A percentile compares a stretch with the other conserved stretches of the same genome.
phyloP scores from a whole-genome alignment of 2,113 vertebrate genomes.

The Nannobrachium achirus region DNA sequence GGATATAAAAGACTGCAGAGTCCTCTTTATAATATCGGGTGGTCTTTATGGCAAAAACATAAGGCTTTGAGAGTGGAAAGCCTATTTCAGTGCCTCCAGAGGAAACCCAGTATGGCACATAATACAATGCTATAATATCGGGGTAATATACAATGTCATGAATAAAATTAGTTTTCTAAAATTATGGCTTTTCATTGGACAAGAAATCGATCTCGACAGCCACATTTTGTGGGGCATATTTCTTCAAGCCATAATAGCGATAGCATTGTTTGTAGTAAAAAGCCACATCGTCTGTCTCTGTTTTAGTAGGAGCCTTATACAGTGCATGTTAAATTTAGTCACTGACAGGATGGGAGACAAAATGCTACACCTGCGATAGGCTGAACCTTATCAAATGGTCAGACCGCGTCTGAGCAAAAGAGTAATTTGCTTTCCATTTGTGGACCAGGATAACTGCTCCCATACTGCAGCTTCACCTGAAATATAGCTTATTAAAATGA shows the following conservation, averaged over 20 bases:
- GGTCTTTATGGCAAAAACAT: slow-evolving; percentile 54
- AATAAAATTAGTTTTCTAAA: slow-evolving; percentile 74
- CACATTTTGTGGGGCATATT: slow-evolving; percentile 39
- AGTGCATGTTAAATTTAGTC: slow-evolving; percentile 61
- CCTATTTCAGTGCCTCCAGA: slow-evolving; percentile 48
- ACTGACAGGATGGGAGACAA: slow-evolving; percentile 43
- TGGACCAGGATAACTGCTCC: not conserved
- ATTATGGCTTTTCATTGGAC: slow-evolving; percentile 48
- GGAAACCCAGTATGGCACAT: slow-evolving; percentile 46
- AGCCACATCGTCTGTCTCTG: slow-evolving; percentile 43
- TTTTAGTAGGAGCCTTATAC: slow-evolving; percentile 66
- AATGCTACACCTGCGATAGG: slow-evolving; percentile 51
- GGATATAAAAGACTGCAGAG: slow-evolving; percentile 36
- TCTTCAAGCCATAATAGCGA: slow-evolving; percentile 55
- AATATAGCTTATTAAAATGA: slow-evolving; percentile 1
- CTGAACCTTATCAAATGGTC: slow-evolving; percentile 45
- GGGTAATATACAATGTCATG: slow-evolving; percentile 59
- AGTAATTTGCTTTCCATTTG: slow-evolving; percentile 22
- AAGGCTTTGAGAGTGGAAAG: slow-evolving; percentile 48
- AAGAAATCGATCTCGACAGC: slow-evolving; percentile 65
- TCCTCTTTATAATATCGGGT: slow-evolving; percentile 41
- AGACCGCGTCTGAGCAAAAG: slow-evolving; percentile 15
- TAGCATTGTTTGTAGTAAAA: slow-evolving; percentile 64
- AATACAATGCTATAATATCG: slow-evolving; percentile 60
- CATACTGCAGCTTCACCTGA: slow-evolving; percentile 14